Evolutionary conservation across 37 sponge, comb jelly and placozoan species (phyloP).

Genomic region (Crambe crambe): DNA sequence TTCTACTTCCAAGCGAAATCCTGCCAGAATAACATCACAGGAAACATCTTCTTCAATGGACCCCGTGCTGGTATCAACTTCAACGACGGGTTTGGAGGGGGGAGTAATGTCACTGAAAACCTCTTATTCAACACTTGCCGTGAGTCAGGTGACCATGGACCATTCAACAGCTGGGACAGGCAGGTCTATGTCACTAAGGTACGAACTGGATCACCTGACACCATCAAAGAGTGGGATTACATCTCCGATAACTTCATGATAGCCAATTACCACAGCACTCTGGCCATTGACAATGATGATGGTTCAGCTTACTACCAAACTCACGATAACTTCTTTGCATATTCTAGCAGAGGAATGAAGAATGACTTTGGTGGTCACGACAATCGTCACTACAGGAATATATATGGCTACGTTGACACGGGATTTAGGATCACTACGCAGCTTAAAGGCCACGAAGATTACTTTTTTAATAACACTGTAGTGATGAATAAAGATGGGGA

Average conservation of each 20-base stretch:
- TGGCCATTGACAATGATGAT: conserved; percentile 79
- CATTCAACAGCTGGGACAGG: conserved; percentile 79
- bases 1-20: conserved; percentile 64
- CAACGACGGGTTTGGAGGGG: conserved; percentile 87
- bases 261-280: conserved; percentile 51
- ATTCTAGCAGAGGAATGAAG: conserved; percentile 60
- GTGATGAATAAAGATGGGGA: conserved; percentile 49
- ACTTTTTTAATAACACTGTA: conserved; percentile 62
- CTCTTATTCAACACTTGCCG: conserved; percentile 72
- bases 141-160: conserved; percentile 79
- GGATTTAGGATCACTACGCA: conserved; percentile 53
- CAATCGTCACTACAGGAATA: conserved; percentile 57
- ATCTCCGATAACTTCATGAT: conserved; percentile 65
- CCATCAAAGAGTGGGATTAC: conserved; percentile 27
- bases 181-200: conserved; percentile 57
- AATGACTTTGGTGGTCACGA: conserved; percentile 67
- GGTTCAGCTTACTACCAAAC: conserved; percentile 68
- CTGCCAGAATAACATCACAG: conserved; percentile 53
- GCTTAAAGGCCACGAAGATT: conserved; percentile 57
- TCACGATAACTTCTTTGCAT: conserved; percentile 65
- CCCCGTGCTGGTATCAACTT: conserved; percentile 85
- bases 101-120: conserved; percentile 41
- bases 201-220: conserved; percentile 33
- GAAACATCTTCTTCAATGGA: conserved; percentile 84
- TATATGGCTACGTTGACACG: conserved; percentile 43